Evolutionary conservation across 2,113 vertebrate species (phyloP), one percentile per base, ranked within the genome.

Genomic region (Dicerorhinus sumatrensis): DNA sequence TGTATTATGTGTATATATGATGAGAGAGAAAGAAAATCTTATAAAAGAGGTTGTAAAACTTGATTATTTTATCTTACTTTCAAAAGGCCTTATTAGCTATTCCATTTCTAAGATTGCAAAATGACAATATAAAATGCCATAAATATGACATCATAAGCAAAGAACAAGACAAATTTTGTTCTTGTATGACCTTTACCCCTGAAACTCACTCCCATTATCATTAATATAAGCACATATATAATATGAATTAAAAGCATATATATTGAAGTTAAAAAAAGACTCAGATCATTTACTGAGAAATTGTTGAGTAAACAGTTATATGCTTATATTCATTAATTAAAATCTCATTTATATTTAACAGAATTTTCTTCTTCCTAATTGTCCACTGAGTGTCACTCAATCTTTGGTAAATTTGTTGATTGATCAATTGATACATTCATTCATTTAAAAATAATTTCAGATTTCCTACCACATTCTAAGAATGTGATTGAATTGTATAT

Each of bases 401-500:
- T 62, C 18, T 51, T 88, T 79, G 11, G n/a, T 89, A 51, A 76
- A 9, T 31, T 86, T 60, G 8, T 72, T 88, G 42, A 88, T 84
- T 84, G 48, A 80, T 91, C 65, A 84, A 85, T 1, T 93, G 65
- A 63, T 63, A 18, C 0, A 48, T 80, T 80, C 18, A 85, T 42
- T 94, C 60, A 85, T 75, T 96, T 63, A 73, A 94, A 94, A 51
- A 72, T 42, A 60, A 54, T 29, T 93, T 91, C 51, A 36, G 36
- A 63, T 77, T 80, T 9, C 75, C 36, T 54, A 33, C 13, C 65
- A 29, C 39, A 42, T 65, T 31, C 27, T 70, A 72, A 17, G 11
- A 72, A 83, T 82, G 6, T 39, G 29, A 72, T n/a, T 18, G 3
- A 80, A 46, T 33, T 76, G 0, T 17, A 36, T 67, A 58, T 75